phyloP scores from a whole-genome alignment of 1,140 invertebrate species.

The Heliconius nattereri region DNA sequence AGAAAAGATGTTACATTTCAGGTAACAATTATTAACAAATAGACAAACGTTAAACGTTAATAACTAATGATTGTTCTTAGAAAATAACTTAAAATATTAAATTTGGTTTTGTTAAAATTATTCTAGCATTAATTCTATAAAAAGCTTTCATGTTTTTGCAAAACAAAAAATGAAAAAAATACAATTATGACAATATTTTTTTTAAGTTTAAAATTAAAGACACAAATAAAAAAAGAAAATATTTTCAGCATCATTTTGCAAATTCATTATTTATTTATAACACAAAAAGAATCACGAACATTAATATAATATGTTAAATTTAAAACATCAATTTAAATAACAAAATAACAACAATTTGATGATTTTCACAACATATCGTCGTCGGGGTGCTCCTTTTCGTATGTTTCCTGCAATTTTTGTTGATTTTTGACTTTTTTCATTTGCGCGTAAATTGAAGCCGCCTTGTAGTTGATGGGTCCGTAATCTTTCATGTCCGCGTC shows the following conservation, averaged over 20 bases:
- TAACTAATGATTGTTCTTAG: background rate
- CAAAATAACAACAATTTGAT: slow-evolving; percentile 6
- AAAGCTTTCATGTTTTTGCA: background rate
- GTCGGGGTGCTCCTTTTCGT: slow-evolving; percentile 66
- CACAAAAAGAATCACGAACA: background rate
- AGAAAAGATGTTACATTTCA: background rate
- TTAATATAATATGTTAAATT: slow-evolving; percentile 7
- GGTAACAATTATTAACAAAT: background rate
- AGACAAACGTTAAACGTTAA: background rate
- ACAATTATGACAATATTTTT: no score
- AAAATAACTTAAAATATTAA: background rate
- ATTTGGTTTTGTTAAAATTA: slow-evolving; percentile 4
- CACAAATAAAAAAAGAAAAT: background rate
- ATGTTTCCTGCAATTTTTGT: slow-evolving; percentile 73
- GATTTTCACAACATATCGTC: slow-evolving; percentile 69
- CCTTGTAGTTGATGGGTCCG: slow-evolving; percentile 95
- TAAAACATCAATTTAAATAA: slow-evolving; percentile 6
- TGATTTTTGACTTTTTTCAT: slow-evolving; percentile 85
- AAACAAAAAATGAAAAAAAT: no score
- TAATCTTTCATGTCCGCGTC: slow-evolving; percentile 93
- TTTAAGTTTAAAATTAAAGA: no score
- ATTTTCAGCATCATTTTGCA: background rate
- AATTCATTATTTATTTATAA: slow-evolving; percentile 1
- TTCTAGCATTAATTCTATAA: background rate
- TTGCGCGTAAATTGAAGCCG: slow-evolving; percentile 88